Evolutionary conservation across 2,888 invertebrate genomes (phyloP).

Genomic region (Cryptophagus acutangulus): DNA sequence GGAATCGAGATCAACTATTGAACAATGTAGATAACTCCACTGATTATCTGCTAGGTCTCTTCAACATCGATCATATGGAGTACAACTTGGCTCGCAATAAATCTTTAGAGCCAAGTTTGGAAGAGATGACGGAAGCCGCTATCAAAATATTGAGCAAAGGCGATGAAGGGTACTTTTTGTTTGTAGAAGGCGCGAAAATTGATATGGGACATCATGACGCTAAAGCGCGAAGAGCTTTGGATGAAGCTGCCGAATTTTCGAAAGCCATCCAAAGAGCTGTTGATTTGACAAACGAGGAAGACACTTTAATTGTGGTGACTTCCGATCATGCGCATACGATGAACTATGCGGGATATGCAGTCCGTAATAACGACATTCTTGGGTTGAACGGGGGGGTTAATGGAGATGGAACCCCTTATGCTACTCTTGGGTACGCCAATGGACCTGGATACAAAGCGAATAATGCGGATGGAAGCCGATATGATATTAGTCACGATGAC

Average conservation of each 20-base stretch:
- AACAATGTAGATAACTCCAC: slow-evolving; percentile 16
- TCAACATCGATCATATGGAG: slow-evolving; percentile 35
- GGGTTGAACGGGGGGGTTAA: slow-evolving; percentile 51
- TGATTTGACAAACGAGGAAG: slow-evolving; percentile 56
- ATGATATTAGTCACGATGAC: slow-evolving; percentile 52
- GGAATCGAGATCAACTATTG: slow-evolving; percentile 54
- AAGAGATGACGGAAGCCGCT: slow-evolving; percentile 75
- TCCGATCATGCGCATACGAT: slow-evolving; percentile 74
- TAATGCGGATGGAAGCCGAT: slow-evolving; percentile 48
- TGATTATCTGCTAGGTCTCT: slow-evolving; percentile 24
- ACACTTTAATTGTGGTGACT: slow-evolving; percentile 74
- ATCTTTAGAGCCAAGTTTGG: slow-evolving; percentile 61
- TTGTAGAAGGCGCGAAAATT: slow-evolving; percentile 71
- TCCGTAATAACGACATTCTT: slow-evolving; percentile 56
- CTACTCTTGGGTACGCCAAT: slow-evolving; percentile 66
- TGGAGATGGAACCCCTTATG: slow-evolving; percentile 52
- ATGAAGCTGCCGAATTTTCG: slow-evolving; percentile 68
- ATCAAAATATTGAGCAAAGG: slow-evolving; percentile 61
- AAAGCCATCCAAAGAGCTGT: slow-evolving; percentile 54
- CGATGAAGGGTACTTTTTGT: slow-evolving; percentile 67
- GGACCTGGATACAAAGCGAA: slow-evolving; percentile 56
- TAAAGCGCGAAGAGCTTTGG: slow-evolving; percentile 60
- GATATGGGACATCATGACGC: slow-evolving; percentile 72
- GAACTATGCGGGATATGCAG: slow-evolving; percentile 67
- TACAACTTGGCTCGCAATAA: slow-evolving; percentile 64